A percentile compares a stretch with the other conserved stretches of the same genome.
These are phyloP conservation scores for Macrochelys suwanniensis DNA, from an alignment of 2,797 vertebrate genomes.

Conservation along the genomic window DNA sequence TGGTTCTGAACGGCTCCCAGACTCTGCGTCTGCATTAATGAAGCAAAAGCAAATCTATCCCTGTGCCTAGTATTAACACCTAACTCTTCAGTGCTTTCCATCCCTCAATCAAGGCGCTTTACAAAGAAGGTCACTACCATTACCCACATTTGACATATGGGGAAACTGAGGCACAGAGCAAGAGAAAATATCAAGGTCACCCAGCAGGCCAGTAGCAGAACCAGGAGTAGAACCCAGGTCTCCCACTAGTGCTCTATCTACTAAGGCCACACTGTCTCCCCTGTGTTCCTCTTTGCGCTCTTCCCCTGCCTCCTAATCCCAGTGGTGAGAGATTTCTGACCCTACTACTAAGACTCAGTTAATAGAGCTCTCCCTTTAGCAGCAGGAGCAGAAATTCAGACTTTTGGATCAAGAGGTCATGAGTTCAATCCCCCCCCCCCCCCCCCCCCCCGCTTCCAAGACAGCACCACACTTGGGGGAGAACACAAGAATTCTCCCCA, in stretches of 20 bases:
- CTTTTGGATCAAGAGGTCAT: background rate
- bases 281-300: background rate
- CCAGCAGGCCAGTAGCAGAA: background rate
- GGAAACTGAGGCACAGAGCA: background rate
- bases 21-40: too few relatives aligned
- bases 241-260: background rate
- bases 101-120: background rate
- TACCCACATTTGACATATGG: background rate
- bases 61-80: background rate
- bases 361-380: background rate
- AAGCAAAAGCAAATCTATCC: background rate
- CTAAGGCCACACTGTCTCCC: background rate
- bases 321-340: background rate
- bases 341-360: background rate
- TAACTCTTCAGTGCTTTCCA: background rate
- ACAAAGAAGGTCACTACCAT: background rate
- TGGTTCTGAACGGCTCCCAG: background rate
- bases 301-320: background rate
- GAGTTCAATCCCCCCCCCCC: background rate
- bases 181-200: background rate
- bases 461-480: too few relatives aligned
- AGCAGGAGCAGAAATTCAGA: background rate
- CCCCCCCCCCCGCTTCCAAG: too few relatives aligned
- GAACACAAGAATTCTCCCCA: too few relatives aligned
- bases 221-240: background rate